Base-by-base conservation (phyloP, 23 tunicate species). In the Corella eumyota region DNA sequence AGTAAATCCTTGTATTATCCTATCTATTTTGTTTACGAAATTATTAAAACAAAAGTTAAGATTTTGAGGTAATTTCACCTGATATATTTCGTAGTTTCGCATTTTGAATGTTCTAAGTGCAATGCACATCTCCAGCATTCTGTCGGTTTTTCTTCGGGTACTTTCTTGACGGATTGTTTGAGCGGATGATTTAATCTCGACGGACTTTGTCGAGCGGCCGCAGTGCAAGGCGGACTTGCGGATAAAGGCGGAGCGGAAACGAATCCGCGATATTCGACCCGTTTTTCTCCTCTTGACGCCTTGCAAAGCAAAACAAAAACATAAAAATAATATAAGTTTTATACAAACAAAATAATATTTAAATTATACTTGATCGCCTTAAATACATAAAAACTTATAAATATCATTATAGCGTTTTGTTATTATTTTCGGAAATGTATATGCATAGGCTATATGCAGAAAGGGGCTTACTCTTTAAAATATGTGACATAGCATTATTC, bases 81-180 rank as follows among this genome's bases (percentile, higher is more conserved):
- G 48, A 84, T 84, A 56, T 84, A 84, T 56, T 84, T 84, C 6
- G 94, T 75, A 4, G 83, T 74, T 63, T 84, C 94, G 53, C 94
- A 84, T 70, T 84, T 75, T 2, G 94, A 69, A 51, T 84, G 94
- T 29, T 84, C 94, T 20, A 84, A 51, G 17, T 65, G 69, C 54
- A 84, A 56, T 32, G 94, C 94, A 55, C 94, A 84, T 11, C 83
- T 58, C 94, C 94, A 84, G 82, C 94, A 84, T 30, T 80, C 84
- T 28, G 66, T 72, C 34, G 68, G 26, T 30, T 60, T 44, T 32
- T 75, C 81, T 52, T 84, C 83, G 4, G 51, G 47, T 48, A 62
- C 63, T 31, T 84, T 68, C 27, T 83, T 74, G 0, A 74, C 60
- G 20, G 73, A 60, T 15, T 78, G 72, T 33, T 84, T 84, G 58